phyloP scores from a whole-genome alignment of 1,140 invertebrate genomes.

The Tenebrio molitor region DNA sequence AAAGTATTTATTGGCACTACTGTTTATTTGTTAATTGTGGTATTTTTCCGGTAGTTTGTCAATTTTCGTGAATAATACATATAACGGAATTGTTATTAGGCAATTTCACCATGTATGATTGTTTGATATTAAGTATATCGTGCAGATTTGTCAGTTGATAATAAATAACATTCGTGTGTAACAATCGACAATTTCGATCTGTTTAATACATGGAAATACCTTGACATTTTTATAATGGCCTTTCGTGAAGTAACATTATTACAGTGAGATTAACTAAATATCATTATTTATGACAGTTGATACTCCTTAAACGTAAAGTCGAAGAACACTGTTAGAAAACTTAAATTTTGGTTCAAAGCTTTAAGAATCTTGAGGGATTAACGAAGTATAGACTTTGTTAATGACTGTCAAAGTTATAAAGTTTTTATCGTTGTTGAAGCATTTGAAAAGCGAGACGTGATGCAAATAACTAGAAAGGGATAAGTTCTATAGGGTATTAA shows the following conservation, averaged over 20 bases:
- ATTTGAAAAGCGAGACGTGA: conserved; percentile 37
- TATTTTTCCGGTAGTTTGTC: neutral
- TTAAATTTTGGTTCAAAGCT: conserved; percentile 8
- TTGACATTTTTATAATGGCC: conserved; percentile 1
- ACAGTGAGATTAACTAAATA: neutral
- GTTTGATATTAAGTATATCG: neutral
- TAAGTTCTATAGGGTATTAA: conserved; percentile 26
- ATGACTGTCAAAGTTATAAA: conserved; percentile 39
- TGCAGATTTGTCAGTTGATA: conserved; percentile 11
- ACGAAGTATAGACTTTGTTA: conserved; percentile 37
- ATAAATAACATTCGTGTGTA: conserved; percentile 9
- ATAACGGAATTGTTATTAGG: neutral
- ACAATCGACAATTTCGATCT: conserved; percentile 5
- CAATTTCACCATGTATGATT: neutral
- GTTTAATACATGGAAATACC: neutral
- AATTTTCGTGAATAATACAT: neutral
- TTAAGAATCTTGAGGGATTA: conserved; percentile 34
- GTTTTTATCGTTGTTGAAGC: conserved; percentile 26
- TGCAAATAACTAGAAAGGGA: conserved; percentile 36
- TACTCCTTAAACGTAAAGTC: neutral
- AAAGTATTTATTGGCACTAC: neutral
- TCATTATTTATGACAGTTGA: conserved; percentile 8
- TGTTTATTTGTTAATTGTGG: neutral
- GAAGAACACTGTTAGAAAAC: neutral
- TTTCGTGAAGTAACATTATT: conserved; percentile 18